Evolutionary conservation across 2,888 invertebrate species (phyloP).

Genomic region (Epinotia brunnichana): DNA sequence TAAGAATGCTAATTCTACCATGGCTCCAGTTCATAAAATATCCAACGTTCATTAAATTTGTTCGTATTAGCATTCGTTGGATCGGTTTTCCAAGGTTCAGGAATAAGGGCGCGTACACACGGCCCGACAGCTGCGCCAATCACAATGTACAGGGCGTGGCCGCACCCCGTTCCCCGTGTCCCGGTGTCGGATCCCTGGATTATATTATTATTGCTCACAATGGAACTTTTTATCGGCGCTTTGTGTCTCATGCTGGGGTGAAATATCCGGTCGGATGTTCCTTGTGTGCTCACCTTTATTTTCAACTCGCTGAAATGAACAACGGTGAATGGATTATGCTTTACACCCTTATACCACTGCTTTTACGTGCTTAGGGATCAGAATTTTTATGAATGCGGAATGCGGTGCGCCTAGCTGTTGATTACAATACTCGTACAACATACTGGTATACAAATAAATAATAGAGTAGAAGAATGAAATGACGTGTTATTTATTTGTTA

Average conservation of each 20-base stretch:
- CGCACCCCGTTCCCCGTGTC: constrained; percentile 59
- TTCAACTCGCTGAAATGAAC: constrained; percentile 68
- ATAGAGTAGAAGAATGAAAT: background rate
- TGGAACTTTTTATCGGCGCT: constrained; percentile 78
- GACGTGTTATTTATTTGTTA: background rate
- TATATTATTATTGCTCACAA: constrained; percentile 78
- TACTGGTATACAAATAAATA: background rate
- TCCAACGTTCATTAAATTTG: constrained; percentile 10
- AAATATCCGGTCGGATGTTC: constrained; percentile 83
- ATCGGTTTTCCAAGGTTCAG: constrained; percentile 45
- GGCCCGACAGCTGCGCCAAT: constrained; percentile 81
- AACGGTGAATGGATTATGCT: constrained; percentile 71
- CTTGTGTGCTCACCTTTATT: constrained; percentile 77
- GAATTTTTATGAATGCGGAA: constrained; percentile 10
- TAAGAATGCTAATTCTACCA: constrained; percentile 3
- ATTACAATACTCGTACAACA: background rate
- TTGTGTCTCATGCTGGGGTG: constrained; percentile 79
- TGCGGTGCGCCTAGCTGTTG: background rate
- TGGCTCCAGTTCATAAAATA: constrained; percentile 15
- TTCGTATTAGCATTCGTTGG: background rate
- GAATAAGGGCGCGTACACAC: constrained; percentile 65
- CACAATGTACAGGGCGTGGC: constrained; percentile 81
- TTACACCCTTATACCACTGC: constrained; percentile 47
- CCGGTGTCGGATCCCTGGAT: constrained; percentile 73
- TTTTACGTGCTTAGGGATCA: constrained; percentile 28